Percentiles rank a stretch among this genome's conserved stretches.
Conservation (phyloP, 2,888 invertebrate genomes). For the Orchesella flavescens region DNA sequence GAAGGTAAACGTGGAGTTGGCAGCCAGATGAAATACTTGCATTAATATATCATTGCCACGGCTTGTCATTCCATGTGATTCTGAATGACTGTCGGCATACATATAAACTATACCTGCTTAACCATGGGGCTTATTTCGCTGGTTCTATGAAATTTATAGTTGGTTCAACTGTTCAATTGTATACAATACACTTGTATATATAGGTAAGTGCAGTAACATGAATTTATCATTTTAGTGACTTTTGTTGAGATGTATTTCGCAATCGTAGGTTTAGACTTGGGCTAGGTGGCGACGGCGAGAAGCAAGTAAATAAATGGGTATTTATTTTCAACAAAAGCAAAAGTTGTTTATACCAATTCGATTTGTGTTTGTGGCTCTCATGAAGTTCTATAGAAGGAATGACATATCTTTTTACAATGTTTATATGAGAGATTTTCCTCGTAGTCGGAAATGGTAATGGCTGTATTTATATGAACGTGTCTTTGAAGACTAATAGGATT, state of each 20-base stretch:
- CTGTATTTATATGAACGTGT: background rate
- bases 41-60: background rate
- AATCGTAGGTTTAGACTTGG: background rate
- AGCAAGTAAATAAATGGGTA: background rate
- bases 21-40: background rate
- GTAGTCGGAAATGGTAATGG: constrained; percentile 47
- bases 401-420: too few species aligned
- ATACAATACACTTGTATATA: background rate
- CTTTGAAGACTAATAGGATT: constrained; percentile 18
- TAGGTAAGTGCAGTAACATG: background rate
- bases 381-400: background rate
- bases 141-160: too few species aligned
- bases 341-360: background rate
- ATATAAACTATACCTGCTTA: too few species aligned
- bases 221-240: constrained; percentile 23
- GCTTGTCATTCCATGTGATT: constrained; percentile 31
- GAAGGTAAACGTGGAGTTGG: constrained; percentile 4
- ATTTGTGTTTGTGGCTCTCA: background rate
- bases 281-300: background rate
- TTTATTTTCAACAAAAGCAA: constrained; percentile 21
- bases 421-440: background rate
- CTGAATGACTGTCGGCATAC: background rate
- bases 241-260: constrained; percentile 27
- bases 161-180: too few species aligned
- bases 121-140: too few species aligned